Conservation (phyloP, 2,797 vertebrate species). For the Anguilla marmorata region DNA sequence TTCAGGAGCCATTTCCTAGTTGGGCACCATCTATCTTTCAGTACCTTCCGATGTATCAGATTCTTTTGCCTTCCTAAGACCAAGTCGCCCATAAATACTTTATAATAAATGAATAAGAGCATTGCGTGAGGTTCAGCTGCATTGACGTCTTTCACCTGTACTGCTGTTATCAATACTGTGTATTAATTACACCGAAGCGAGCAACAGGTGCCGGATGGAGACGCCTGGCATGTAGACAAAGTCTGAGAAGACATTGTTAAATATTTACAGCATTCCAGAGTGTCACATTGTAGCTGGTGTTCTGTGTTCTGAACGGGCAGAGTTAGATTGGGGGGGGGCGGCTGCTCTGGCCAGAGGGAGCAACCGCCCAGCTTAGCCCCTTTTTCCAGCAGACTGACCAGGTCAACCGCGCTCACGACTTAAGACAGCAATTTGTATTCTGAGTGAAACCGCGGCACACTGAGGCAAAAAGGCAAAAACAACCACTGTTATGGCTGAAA, state of each 20-base stretch:
- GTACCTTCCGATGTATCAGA: neutral
- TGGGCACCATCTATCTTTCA: conserved; percentile 8
- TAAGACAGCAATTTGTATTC: neutral
- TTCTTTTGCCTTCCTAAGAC: conserved; percentile 11
- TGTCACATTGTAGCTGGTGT: conserved; percentile 38
- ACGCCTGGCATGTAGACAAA: conserved; percentile 34
- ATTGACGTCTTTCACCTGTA: neutral
- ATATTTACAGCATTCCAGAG: conserved; percentile 54
- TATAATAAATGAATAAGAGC: conserved; percentile 3
- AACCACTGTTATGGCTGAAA: neutral
- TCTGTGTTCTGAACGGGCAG: neutral
- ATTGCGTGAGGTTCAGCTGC: neutral
- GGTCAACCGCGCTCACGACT: neutral
- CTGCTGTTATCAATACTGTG: neutral
- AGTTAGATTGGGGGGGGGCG: neutral
- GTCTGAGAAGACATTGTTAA: conserved; percentile 50
- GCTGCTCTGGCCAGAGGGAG: conserved; percentile 10
- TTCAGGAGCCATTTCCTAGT: neutral
- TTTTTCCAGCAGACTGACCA: neutral
- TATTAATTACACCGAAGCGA: conserved; percentile 5
- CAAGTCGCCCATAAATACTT: conserved; percentile 23
- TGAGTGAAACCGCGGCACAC: neutral
- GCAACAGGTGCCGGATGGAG: conserved; percentile 43
- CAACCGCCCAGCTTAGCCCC: neutral
- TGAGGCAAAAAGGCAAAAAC: neutral